Conservation (phyloP, 2,888 invertebrate species). For the Mesorhabditis spiculigera region DNA sequence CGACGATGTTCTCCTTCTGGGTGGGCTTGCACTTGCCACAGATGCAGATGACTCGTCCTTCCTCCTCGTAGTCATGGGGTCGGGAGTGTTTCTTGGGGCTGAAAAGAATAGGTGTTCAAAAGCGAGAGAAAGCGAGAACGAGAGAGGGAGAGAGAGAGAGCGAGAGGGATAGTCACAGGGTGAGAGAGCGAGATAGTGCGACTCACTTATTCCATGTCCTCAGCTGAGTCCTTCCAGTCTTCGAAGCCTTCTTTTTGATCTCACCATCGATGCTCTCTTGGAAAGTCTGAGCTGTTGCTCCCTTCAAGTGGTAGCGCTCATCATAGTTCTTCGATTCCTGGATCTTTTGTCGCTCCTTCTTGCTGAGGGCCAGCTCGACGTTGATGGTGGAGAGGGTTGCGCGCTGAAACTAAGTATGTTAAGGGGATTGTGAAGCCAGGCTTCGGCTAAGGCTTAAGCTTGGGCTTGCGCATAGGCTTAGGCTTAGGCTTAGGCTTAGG, state of each 20-base stretch:
- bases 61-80: background rate
- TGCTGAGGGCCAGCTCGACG: background rate
- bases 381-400: background rate
- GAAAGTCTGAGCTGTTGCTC: background rate
- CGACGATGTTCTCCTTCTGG: background rate
- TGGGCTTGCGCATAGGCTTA: background rate
- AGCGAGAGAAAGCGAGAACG: background rate
- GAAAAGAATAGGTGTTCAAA: background rate
- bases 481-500: conserved; percentile 6
- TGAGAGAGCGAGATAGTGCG: too few species aligned
- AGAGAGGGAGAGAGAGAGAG: too few species aligned
- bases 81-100: conserved; percentile 6
- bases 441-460: background rate
- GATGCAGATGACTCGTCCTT: background rate
- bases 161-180: too few species aligned
- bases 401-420: background rate
- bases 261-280: background rate
- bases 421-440: background rate
- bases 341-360: conserved; percentile 3
- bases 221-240: background rate
- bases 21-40: background rate
- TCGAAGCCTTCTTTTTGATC: background rate
- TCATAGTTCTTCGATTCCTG: conserved; percentile 2
- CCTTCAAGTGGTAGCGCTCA: background rate
- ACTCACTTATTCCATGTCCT: conserved; percentile 6